These are phyloP conservation scores for Dendrolimus pini DNA, from an alignment of 2,888 invertebrate genomes.

Conservation along the genomic window DNA sequence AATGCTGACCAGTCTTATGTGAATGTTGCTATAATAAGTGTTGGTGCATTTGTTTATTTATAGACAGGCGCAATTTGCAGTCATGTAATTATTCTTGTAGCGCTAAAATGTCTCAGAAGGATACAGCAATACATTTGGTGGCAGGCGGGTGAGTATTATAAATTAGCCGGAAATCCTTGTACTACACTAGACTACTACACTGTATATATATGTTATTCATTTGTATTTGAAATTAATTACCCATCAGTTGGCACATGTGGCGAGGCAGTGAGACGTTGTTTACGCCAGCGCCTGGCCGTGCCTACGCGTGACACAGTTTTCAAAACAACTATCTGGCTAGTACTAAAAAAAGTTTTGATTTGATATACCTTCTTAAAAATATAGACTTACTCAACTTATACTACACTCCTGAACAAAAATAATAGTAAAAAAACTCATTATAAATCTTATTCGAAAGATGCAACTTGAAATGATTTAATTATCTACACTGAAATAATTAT, in stretches of 20 bases:
- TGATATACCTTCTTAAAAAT: not conserved
- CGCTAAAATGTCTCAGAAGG: constrained; percentile 84
- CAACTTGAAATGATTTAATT: too few species aligned
- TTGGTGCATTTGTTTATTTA: constrained; percentile 75
- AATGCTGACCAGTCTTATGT: constrained; percentile 18
- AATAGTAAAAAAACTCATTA: too few species aligned
- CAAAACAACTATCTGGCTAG: not conserved
- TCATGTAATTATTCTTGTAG: constrained; percentile 68
- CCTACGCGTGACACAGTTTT: constrained; percentile 28
- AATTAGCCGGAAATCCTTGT: constrained; percentile 13
- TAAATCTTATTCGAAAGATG: too few species aligned
- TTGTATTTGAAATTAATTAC: constrained; percentile 22
- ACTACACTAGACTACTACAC: constrained; percentile 8
- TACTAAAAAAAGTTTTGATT: not conserved
- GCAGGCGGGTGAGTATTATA: constrained; percentile 92
- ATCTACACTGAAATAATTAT: too few species aligned
- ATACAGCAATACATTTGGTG: constrained; percentile 94
- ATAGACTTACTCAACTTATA: too few species aligned
- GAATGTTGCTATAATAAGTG: constrained; percentile 39
- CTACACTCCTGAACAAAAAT: too few species aligned
- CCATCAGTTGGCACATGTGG: constrained; percentile 40
- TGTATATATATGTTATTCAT: constrained; percentile 16
- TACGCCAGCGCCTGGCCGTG: constrained; percentile 30
- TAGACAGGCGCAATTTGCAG: constrained; percentile 69
- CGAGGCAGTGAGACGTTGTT: constrained; percentile 30